These are phyloP conservation scores for Axis porcinus DNA, from an alignment of 2,113 vertebrate genomes.

Conservation along the genomic window DNA sequence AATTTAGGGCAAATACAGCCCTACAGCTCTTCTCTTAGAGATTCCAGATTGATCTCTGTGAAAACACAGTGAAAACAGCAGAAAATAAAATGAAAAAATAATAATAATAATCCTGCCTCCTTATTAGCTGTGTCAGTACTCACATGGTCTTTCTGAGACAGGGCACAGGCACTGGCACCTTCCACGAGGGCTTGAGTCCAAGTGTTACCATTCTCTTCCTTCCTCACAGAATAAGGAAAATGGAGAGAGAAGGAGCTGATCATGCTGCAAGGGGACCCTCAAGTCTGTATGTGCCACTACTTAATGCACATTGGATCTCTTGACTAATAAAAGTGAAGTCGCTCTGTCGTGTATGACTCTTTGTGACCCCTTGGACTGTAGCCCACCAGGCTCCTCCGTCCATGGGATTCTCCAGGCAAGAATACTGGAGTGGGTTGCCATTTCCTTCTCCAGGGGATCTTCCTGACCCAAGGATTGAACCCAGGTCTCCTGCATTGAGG, in stretches of 20 bases:
- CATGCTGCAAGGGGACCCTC: not conserved
- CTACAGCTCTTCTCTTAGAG: not conserved
- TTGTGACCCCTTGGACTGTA: not conserved
- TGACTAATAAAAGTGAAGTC: not conserved
- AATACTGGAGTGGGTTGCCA: not conserved
- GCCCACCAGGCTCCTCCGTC: not conserved
- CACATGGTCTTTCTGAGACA: not conserved
- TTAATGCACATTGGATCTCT: not conserved
- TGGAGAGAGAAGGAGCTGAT: not conserved
- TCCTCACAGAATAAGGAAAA: not conserved
- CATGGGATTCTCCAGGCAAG: not conserved
- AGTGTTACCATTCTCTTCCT: not conserved
- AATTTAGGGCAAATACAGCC: not conserved
- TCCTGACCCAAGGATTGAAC: not conserved
- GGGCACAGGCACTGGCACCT: not conserved
- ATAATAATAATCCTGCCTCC: not conserved
- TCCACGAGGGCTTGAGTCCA: not conserved
- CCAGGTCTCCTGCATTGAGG: not conserved
- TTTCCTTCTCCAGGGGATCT: not conserved
- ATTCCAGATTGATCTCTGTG: not conserved
- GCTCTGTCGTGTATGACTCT: fast-evolving
- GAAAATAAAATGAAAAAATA: not conserved
- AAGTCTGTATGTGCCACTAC: not conserved
- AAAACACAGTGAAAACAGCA: not conserved
- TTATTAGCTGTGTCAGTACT: not conserved